Evolutionary conservation across 2,888 invertebrate species (phyloP), one percentile per base, ranked within the genome.

Genomic region (Capitulum mitella): DNA sequence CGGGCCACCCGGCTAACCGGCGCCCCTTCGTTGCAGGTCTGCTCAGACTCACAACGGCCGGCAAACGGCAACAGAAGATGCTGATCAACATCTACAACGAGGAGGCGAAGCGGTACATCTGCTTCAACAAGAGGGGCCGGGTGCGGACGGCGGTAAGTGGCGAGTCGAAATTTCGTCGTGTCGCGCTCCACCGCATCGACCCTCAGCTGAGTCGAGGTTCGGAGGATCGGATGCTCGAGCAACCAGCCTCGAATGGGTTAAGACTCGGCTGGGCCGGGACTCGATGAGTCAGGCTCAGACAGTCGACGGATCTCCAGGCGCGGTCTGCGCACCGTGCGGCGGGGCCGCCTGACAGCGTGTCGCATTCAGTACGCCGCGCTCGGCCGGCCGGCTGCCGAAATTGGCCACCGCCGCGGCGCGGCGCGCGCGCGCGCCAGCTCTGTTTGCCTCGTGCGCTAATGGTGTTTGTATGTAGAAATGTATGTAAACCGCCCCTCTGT

Each of bases 391-490:
- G 32, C 32, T 32, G 61, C 61, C 61, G 32, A 32, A 61, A 61
- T 61, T 61, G 61, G 61, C 61, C 61, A 61, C 61, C 61, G 61
- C 6, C 29, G 58, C 58, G 58, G 10, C 34, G 32, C 34, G 8
- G 51, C 51, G 51, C 51, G 51, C n/a, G n/a, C n/a, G 16, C n/a
- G 6, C 70, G 37, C 70, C 29, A 22, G 34, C 70, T 70, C 70
- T 70, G 70, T 70, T 70, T 70, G 70, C 37, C 70, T 19, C 34
- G 37, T 37, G 37, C 70, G 34, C 70, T 70, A 70, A 70, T 70
- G 70, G 70, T 70, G 70, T 70, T 70, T 70, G 70, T 70, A 70
- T 70, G 70, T 37, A 37, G 70, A 37, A 70, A 70, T 70, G 70
- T 70, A 37, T 70, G 70, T 70, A 37, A 37, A 37, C 70, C 70